Evolutionary conservation across 2,797 vertebrate genomes (phyloP).

Genomic region (Muraenolepis orangiensis): DNA sequence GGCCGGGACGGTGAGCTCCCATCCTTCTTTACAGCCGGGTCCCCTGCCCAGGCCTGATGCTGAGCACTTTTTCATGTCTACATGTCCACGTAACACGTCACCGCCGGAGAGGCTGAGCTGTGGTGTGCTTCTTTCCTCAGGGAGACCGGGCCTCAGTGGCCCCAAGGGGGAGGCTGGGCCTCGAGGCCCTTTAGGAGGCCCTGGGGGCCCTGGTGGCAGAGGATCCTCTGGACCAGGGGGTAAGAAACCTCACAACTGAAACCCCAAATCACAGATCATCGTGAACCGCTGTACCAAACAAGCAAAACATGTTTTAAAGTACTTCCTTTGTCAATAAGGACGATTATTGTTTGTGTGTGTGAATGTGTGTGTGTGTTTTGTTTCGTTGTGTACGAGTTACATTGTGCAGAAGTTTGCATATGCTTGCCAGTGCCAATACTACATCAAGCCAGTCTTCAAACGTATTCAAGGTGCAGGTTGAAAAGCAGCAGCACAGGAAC

Average conservation of each 20-base stretch:
- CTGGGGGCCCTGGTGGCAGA: constrained; percentile 75
- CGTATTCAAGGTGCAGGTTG: neutral
- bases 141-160: constrained; percentile 74
- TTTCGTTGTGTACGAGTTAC: neutral
- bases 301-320: neutral
- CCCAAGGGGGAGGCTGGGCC: constrained; percentile 78
- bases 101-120: constrained; percentile 42
- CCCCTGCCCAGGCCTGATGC: too few species aligned
- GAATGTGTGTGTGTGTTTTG: neutral
- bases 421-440: neutral
- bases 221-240: constrained; percentile 81
- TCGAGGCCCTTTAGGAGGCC: constrained; percentile 73
- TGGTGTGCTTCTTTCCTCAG: constrained; percentile 62
- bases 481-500: neutral
- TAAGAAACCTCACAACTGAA: constrained; percentile 46
- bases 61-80: too few species aligned
- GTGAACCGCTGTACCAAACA: constrained; percentile 15
- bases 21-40: neutral
- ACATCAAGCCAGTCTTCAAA: neutral
- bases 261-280: constrained; percentile 6
- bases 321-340: constrained; percentile 18
- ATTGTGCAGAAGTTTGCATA: neutral
- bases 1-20: constrained; percentile 70
- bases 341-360: neutral
- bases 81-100: too few species aligned